phyloP scores from a whole-genome alignment of 2,888 invertebrate species.

The Orthosia incerta region DNA sequence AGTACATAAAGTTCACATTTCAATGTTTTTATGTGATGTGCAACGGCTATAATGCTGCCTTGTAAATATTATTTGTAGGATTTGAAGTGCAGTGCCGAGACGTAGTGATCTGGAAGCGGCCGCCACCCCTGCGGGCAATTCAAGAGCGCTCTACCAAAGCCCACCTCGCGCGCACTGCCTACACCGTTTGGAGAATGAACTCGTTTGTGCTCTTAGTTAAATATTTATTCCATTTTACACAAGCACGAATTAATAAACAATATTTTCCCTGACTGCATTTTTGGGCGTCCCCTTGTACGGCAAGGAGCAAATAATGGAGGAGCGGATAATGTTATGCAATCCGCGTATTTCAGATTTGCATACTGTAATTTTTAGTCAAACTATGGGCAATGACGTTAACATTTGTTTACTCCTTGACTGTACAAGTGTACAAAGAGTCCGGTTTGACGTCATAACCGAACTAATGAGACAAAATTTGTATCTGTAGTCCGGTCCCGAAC shows the following conservation, averaged over 20 bases:
- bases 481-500: too few relatives aligned
- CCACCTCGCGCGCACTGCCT: conserved; percentile 68
- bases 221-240: not conserved
- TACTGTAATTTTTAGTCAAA: too few relatives aligned
- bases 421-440: too few relatives aligned
- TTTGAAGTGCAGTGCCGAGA: conserved; percentile 75
- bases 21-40: not conserved
- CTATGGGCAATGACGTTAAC: too few relatives aligned
- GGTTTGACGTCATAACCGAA: too few relatives aligned
- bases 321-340: not conserved
- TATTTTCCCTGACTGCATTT: not conserved
- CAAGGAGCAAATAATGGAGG: not conserved
- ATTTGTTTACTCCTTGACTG: too few relatives aligned
- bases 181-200: conserved; percentile 73
- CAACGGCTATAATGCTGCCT: not conserved
- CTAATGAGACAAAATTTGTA: too few relatives aligned
- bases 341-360: too few relatives aligned
- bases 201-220: conserved; percentile 64
- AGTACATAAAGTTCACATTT: not conserved
- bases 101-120: conserved; percentile 72
- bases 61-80: conserved; percentile 56
- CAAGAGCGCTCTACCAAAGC: conserved; percentile 67
- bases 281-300: not conserved
- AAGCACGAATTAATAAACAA: not conserved
- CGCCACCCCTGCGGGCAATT: conserved; percentile 48